Evolutionary conservation across 2,113 vertebrate species (phyloP).

Genomic region (Dromiciops gliroides): DNA sequence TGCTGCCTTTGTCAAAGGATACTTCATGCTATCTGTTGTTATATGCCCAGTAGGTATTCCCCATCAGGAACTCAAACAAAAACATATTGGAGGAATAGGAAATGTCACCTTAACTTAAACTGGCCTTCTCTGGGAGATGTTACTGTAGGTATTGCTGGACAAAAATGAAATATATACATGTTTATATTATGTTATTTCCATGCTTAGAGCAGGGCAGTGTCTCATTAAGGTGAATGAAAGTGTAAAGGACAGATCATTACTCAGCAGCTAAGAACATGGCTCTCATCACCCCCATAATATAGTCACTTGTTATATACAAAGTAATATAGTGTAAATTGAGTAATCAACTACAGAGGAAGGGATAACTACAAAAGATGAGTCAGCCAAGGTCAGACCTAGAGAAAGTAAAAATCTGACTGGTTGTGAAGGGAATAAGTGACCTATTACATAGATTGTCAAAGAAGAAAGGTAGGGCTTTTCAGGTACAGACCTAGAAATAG

Average conservation of each 20-base stretch:
- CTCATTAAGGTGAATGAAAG: background rate
- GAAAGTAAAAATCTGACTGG: background rate
- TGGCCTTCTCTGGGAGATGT: background rate
- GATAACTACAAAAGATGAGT: background rate
- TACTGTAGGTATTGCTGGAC: background rate
- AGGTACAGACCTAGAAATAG: background rate
- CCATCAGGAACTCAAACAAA: background rate
- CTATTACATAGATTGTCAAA: background rate
- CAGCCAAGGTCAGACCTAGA: background rate
- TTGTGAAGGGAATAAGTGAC: background rate
- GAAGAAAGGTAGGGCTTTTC: accelerated
- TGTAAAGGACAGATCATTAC: background rate
- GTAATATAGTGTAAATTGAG: background rate
- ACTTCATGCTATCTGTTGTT: too few species aligned
- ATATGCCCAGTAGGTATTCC: background rate
- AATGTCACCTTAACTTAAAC: background rate
- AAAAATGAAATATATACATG: background rate
- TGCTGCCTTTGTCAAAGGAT: background rate
- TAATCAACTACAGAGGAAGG: background rate
- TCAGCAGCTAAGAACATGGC: background rate
- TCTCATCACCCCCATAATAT: background rate
- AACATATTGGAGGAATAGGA: background rate
- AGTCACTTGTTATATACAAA: background rate
- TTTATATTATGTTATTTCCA: background rate
- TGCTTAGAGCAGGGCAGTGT: background rate